A percentile compares a stretch with the other conserved stretches of the same genome.
phyloP scores from a whole-genome alignment of 2,888 invertebrate species.

The Dascillus cervinus region DNA sequence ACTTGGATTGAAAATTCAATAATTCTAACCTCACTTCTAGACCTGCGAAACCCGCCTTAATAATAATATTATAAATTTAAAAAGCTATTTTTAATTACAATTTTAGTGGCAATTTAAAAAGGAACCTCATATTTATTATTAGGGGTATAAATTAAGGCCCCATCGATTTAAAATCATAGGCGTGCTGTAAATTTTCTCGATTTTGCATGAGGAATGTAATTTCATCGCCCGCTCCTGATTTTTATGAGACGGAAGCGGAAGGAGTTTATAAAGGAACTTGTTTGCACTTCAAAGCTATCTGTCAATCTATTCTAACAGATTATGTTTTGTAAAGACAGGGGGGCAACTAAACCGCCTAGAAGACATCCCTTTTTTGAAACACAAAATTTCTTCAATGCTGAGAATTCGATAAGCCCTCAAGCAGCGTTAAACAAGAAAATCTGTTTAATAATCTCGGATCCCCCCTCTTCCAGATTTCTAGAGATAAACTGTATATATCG shows the following conservation, averaged over 20 bases:
- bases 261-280: conserved; percentile 26
- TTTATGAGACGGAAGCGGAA: conserved; percentile 17
- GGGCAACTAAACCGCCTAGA: conserved; percentile 8
- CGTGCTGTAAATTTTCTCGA: background rate
- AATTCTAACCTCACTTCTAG: too few relatives aligned
- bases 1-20: too few relatives aligned
- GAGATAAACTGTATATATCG: conserved; percentile 20
- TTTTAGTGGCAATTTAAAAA: too few relatives aligned
- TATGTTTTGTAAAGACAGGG: conserved; percentile 18
- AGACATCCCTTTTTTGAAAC: conserved; percentile 1
- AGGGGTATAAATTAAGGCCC: too few relatives aligned
- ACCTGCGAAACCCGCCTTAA: too few relatives aligned
- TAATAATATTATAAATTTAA: too few relatives aligned
- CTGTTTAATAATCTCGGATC: background rate
- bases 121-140: too few relatives aligned
- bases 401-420: too few relatives aligned
- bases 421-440: background rate
- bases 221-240: conserved; percentile 8
- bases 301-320: conserved; percentile 29
- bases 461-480: conserved; percentile 2
- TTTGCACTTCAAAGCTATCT: conserved; percentile 38
- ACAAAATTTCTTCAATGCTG: background rate
- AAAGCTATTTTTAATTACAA: too few relatives aligned
- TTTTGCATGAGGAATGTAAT: conserved; percentile 4
- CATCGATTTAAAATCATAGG: background rate